These are phyloP conservation scores for Okapia johnstoni DNA, from an alignment of 2,113 vertebrate genomes.

Conservation along the genomic window DNA sequence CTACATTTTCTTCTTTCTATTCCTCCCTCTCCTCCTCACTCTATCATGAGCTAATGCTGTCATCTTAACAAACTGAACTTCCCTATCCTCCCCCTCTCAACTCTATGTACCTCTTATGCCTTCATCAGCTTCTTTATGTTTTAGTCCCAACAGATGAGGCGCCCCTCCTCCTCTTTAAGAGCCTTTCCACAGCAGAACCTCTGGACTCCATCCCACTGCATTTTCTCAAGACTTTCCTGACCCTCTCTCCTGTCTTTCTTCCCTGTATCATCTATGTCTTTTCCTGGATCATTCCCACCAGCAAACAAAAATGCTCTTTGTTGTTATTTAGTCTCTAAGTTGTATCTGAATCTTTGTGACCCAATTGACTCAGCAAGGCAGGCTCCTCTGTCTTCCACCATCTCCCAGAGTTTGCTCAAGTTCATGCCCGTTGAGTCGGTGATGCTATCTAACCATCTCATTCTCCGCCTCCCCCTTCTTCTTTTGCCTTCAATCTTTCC, in stretches of 20 bases:
- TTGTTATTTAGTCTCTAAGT: background rate
- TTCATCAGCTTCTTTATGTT: background rate
- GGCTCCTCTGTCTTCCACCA: background rate
- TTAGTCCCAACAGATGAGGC: background rate
- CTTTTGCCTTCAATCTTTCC: background rate
- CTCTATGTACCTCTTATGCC: background rate
- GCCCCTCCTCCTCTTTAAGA: background rate
- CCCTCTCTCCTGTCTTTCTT: background rate
- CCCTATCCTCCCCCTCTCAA: background rate
- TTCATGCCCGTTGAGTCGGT: background rate
- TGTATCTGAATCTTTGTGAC: background rate
- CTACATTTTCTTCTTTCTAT: background rate
- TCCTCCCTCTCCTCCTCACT: background rate
- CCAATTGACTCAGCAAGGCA: fast-evolving
- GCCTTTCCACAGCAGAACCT: background rate
- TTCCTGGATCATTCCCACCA: background rate
- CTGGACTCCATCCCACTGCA: background rate
- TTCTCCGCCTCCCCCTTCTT: background rate
- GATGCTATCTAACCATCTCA: background rate
- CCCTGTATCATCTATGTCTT: background rate
- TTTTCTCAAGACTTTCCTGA: background rate
- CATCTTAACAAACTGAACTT: background rate
- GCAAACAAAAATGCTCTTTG: background rate
- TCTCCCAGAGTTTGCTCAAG: background rate
- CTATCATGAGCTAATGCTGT: background rate